Evolutionary conservation across 1,140 invertebrate species (phyloP).

Genomic region (Drosophila auraria): DNA sequence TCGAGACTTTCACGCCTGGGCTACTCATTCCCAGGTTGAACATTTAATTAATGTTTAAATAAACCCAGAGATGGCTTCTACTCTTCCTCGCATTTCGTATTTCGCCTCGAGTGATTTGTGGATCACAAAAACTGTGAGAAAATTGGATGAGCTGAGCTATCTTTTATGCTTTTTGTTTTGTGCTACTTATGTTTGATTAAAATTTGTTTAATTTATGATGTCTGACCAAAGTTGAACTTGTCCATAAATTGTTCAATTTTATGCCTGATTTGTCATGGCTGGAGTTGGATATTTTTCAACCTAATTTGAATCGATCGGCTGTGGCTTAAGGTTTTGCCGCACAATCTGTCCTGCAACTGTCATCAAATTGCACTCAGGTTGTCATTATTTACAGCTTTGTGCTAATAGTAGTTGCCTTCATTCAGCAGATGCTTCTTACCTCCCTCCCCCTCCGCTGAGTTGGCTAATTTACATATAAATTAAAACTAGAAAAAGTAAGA

Average conservation of each 20-base stretch:
- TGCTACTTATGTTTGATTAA: slow-evolving; percentile 72
- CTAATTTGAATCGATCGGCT: slow-evolving; percentile 1
- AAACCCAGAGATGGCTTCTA: slow-evolving; percentile 44
- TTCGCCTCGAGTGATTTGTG: slow-evolving; percentile 57
- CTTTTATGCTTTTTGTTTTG: slow-evolving; percentile 16
- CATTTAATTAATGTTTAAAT: slow-evolving; percentile 70
- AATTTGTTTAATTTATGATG: slow-evolving; percentile 61
- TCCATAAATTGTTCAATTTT: slow-evolving; percentile 66
- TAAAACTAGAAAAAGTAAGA: slow-evolving; percentile 70
- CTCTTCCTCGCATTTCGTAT: slow-evolving; percentile 18
- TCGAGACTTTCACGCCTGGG: slow-evolving; percentile 44
- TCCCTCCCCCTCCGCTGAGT: slow-evolving; percentile 12
- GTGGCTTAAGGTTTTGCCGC: background rate
- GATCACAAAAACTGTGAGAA: slow-evolving; percentile 64
- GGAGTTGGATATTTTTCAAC: slow-evolving; percentile 16
- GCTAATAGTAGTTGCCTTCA: slow-evolving; percentile 62
- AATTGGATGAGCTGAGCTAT: slow-evolving; percentile 25
- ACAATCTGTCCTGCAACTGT: slow-evolving; percentile 52
- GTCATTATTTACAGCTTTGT: slow-evolving; percentile 77
- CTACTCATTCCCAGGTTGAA: slow-evolving; percentile 52
- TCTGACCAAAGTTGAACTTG: slow-evolving; percentile 50
- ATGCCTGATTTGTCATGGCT: slow-evolving; percentile 60
- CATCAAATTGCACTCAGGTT: slow-evolving; percentile 74
- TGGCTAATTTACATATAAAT: slow-evolving; percentile 81
- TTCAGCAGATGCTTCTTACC: slow-evolving; percentile 28